phyloP scores from a whole-genome alignment of 2,113 vertebrate species.

The Zootoca vivipara region DNA sequence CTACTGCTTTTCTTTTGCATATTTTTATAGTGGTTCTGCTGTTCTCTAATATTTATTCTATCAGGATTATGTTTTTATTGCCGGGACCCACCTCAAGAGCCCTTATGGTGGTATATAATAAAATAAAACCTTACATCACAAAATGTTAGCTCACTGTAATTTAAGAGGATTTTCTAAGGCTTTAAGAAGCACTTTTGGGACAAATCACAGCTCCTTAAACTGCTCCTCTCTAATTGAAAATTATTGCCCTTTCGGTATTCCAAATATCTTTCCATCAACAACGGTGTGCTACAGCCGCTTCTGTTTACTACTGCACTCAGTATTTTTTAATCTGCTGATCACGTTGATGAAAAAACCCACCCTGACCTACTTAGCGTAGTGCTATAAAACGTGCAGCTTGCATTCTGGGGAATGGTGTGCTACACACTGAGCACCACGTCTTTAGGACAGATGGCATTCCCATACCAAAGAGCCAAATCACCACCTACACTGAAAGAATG shows the following conservation, averaged over 20 bases:
- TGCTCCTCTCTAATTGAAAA: not conserved
- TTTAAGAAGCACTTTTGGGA: not conserved
- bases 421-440: not conserved
- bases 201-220: not conserved
- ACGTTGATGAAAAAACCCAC: slow-evolving; percentile 19
- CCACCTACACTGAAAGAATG: slow-evolving; percentile 45
- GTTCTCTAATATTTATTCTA: too few species aligned
- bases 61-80: too few species aligned
- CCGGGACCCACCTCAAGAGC: too few species aligned
- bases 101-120: too few species aligned
- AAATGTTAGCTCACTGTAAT: not conserved
- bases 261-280: not conserved
- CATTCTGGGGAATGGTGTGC: not conserved
- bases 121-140: not conserved
- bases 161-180: not conserved
- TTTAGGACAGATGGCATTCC: not conserved
- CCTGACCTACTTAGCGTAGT: slow-evolving; percentile 5
- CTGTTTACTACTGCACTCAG: not conserved
- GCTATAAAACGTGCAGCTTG: not conserved
- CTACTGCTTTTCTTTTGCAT: too few species aligned
- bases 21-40: too few species aligned
- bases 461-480: not conserved
- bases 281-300: not conserved
- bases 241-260: not conserved
- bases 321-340: not conserved